Percentiles rank a stretch among this genome's conserved stretches.
Evolutionary conservation across 2,888 invertebrate species (phyloP).

Genomic region (Cephus sareptanus): DNA sequence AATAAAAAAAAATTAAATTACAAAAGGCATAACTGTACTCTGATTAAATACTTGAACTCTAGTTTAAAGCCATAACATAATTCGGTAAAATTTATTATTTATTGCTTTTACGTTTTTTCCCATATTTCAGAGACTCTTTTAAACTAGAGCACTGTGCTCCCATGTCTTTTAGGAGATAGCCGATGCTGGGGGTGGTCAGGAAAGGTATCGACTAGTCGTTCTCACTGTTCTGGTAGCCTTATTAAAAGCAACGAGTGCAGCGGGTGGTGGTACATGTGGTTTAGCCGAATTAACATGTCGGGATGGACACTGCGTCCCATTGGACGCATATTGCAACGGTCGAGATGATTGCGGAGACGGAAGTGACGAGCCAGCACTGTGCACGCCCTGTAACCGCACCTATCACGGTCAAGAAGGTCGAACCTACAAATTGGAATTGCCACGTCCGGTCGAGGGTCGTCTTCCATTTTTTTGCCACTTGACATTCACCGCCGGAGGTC

Average conservation of each 20-base stretch:
- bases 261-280: conserved; percentile 70
- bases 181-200: conserved; percentile 52
- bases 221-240: conserved; percentile 27
- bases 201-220: conserved; percentile 24
- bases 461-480: conserved; percentile 90
- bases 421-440: conserved; percentile 76
- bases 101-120: background rate
- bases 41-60: background rate
- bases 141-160: background rate
- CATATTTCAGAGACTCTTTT: too few species aligned
- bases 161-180: conserved; percentile 49
- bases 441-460: conserved; percentile 78
- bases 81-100: background rate
- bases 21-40: background rate
- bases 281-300: conserved; percentile 83
- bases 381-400: conserved; percentile 88
- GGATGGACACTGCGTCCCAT: conserved; percentile 80
- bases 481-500: conserved; percentile 91
- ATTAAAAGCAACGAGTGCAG: conserved; percentile 26
- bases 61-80: background rate
- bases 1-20: background rate
- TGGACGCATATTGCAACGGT: conserved; percentile 89
- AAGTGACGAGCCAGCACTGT: conserved; percentile 85
- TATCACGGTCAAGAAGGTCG: conserved; percentile 88
- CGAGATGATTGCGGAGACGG: conserved; percentile 85